Conservation (phyloP, 2,797 vertebrate species). For the Anguilla megastoma region DNA sequence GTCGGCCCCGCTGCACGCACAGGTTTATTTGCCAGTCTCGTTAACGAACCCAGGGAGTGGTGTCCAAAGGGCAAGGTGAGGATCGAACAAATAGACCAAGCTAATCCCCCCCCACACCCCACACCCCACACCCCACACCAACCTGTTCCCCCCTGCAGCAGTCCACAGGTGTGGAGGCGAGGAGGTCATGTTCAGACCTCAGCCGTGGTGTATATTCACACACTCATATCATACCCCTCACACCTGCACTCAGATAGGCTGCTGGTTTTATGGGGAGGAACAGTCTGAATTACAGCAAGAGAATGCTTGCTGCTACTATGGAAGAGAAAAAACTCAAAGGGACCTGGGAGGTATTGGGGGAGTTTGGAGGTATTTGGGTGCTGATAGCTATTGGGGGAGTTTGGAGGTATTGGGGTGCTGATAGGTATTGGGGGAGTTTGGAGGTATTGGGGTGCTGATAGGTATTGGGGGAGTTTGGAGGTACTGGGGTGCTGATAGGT, state of each 20-base stretch:
- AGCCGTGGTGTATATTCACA: not conserved
- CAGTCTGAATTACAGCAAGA: not conserved
- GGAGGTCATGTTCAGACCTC: not conserved
- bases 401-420: too few species aligned
- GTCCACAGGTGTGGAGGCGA: not conserved
- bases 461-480: too few species aligned
- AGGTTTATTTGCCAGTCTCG: constrained; percentile 48
- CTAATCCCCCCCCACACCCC: constrained; percentile 25
- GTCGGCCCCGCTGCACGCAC: constrained; percentile 27
- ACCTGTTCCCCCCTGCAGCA: not conserved
- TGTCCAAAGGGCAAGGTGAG: constrained; percentile 55
- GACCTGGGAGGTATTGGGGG: not conserved
- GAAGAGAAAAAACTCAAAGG: not conserved
- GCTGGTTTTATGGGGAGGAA: not conserved
- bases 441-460: too few species aligned
- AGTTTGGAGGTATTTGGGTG: too few species aligned
- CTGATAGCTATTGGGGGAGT: too few species aligned
- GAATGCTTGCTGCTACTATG: not conserved
- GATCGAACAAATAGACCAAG: constrained; percentile 45
- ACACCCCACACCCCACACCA: too few species aligned
- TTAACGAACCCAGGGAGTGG: constrained; percentile 52
- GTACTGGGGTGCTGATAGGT: not conserved
- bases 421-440: too few species aligned
- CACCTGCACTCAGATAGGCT: not conserved
- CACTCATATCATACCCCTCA: not conserved